Evolutionary conservation across 2,797 vertebrate genomes (phyloP), one percentile per base, ranked within the genome.

Genomic region (Myoxocephalus aenaeus): DNA sequence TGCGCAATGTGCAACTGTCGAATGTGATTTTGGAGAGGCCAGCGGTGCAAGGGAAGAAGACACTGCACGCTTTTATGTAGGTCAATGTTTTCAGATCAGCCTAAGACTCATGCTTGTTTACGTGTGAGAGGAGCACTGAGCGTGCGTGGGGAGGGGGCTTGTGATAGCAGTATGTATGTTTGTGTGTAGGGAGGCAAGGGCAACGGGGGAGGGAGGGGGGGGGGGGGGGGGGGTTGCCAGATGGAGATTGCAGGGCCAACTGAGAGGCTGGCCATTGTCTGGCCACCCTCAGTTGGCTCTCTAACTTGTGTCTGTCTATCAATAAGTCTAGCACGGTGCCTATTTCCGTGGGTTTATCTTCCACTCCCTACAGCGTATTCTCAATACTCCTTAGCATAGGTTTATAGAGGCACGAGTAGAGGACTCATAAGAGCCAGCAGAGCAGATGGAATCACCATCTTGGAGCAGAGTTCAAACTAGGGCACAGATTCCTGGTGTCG

Each of bases 91-190:
- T 91, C 91, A 93, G 92, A 93, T 92, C 87, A 84, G 91, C 90
- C 90, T 87, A 91, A 94, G 94, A 94, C 92, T 94, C 88, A 80
- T 89, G 92, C 88, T 92, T 95, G 94, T 94, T 95, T 95, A 94
- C 79, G 77, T 92, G 90, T 87, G 89, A 89, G 89, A 77, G 87
- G 75, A 75, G 87, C 87, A 87, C 75, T 86, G 92, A 81, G 83
- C 50, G 78, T 69, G 87, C 20, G 17, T 64, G 73, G 69, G 68
- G 82, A 77, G 84, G 87, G 82, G 81, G 82, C 29, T 84, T 69
- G 71, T 71, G 75, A 82, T 86, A 77, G 77, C 80, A 89, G 77
- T 85, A 76, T 90, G 81, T 87, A 79, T 90, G 87, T 91, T 61
- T 89, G 76, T 74, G 73, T 48, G 69, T 73, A 63, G 79, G 74